Base-by-base conservation (phyloP, 1,140 invertebrate species). In the Apis cerana region DNA sequence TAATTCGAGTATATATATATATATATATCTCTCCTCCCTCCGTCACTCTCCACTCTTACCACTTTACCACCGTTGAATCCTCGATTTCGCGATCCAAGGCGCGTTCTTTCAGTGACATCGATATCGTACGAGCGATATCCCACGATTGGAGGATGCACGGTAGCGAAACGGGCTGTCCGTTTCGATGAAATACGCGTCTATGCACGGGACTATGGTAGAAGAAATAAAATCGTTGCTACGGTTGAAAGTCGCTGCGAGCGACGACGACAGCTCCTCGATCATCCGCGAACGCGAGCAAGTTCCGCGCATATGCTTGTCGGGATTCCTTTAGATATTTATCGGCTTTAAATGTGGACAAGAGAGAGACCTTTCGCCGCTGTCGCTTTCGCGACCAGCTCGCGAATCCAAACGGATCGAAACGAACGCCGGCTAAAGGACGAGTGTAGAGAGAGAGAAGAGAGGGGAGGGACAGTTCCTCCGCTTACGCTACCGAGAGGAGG, bases 281-380 rank as follows among this genome's bases (percentile, higher is more conserved):
- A 82, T 82, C 33, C 79, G 71, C 71, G 71, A 71, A 79, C 23
- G 48, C 79, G 79, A 75, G 61, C 79, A 67, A 62, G 62, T 81
- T 81, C 67, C 56, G 64, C 69, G 68, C 80, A 74, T 70, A 75
- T n/a, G 61, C 75, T 71, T 65, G 75, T 79, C 85, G 61, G 59
- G 82, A 76, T 86, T 83, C 75, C 83, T 71, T 59, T 58, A 79
- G 85, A 87, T 87, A 83, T 80, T 87, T 87, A 87, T 87, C 85
- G 85, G 69, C 64, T 83, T 83, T 87, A 75, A 33, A 83, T 61
- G 80, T 67, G 85, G 75, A 80, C 76, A 65, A 75, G 59, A 50
- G 71, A 72, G 23, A 21, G 77, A 75, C 70, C 83, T 87, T 84
- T 81, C 82, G 81, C 62, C 74, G 71, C 59, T 88, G 85, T 84